Base-by-base conservation (phyloP, 2,113 vertebrate genomes). In the Serinus canaria region DNA sequence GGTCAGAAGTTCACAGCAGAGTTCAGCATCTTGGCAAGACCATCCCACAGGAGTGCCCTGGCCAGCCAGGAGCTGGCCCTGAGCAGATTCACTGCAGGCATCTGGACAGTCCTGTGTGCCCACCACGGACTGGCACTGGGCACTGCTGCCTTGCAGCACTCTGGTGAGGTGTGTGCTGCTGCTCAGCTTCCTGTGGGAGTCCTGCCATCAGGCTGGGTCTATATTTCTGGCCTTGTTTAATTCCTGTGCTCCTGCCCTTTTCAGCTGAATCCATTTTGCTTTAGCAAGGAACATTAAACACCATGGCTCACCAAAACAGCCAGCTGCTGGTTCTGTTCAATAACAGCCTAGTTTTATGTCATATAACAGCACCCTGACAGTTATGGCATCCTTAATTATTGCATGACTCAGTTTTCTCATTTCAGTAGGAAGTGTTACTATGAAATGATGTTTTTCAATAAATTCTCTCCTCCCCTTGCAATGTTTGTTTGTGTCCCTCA, bases 41-140 rank as follows among this genome's bases (percentile, higher is more conserved):
- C n/a, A 9, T 44, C 46, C 9, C 30, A 10, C 2, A 13, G 60
- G 39, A 25, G 13, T 13, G 14, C 8, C 41, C 62, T 5, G 5
- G 22, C 22, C 25, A 15, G 3, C 25, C 60, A 41, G 56, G 64
- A 37, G 10, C 12, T 76, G 44, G 18, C 46, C 55, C 46, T 84
- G 50, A 6, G 5, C 33, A 55, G 43, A 18, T 46, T 27, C 63
- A 31, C 47, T 63, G 73, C 20, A 68, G 73, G 39, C 30, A 37
- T 18, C 37, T 76, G 59, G 44, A 1, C 41, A 23, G 44, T 28
- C 39, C 53, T 70, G 21, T 14, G 35, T 77, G 83, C 56, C 60
- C 46, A 28, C 23, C 63, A 7, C 1, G 0, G 53, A 0, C 63
- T 9, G 2, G 23, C 73, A 21, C 64, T 23, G 37, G 58, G 44